These are phyloP conservation scores for Apis florea DNA, from an alignment of 1,140 invertebrate species.

Conservation along the genomic window DNA sequence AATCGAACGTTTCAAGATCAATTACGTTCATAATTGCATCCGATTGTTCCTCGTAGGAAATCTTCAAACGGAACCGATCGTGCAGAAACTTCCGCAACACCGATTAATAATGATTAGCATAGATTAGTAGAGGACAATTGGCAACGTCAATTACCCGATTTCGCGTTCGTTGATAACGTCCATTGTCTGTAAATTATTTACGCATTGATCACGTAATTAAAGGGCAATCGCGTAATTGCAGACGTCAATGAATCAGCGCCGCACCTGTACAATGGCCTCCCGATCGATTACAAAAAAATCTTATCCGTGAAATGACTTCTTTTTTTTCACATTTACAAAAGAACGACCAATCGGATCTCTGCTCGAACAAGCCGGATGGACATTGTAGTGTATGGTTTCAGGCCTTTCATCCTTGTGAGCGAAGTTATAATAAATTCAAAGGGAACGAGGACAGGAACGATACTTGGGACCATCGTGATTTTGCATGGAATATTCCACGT, in stretches of 20 bases:
- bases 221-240: slow-evolving; percentile 23
- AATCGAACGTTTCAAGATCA: background rate
- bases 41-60: background rate
- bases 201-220: background rate
- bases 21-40: background rate
- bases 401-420: slow-evolving; percentile 14
- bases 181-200: slow-evolving; percentile 21
- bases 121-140: slow-evolving; percentile 23
- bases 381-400: background rate
- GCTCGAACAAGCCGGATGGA: slow-evolving; percentile 18
- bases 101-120: slow-evolving; percentile 22
- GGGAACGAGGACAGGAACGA: slow-evolving; percentile 38
- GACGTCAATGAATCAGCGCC: background rate
- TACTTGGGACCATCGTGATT: slow-evolving; percentile 40
- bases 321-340: background rate
- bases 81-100: background rate
- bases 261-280: background rate
- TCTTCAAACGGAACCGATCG: background rate
- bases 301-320: background rate
- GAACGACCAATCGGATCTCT: slow-evolving; percentile 39
- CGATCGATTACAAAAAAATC: background rate
- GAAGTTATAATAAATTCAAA: slow-evolving; percentile 58
- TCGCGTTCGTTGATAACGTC: slow-evolving; percentile 16
- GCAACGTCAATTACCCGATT: slow-evolving; percentile 29
- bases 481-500: slow-evolving; percentile 55